These are phyloP conservation scores for Papilio glaucus DNA, from an alignment of 1,140 invertebrate species.

Conservation along the genomic window DNA sequence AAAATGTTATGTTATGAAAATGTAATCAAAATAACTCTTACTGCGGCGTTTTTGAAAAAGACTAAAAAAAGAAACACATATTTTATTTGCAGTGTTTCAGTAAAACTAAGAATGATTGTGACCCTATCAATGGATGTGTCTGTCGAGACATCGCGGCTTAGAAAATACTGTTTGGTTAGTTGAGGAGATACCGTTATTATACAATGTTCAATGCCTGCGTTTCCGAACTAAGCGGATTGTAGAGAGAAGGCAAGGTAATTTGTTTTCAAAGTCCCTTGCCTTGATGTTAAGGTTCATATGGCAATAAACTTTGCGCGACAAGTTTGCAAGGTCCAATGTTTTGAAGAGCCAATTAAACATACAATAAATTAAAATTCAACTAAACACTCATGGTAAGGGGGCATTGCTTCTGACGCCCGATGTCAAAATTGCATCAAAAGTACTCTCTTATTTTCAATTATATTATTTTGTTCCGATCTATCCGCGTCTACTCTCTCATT, in stretches of 20 bases:
- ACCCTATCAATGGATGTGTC: conserved; percentile 21
- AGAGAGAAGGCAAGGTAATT: background rate
- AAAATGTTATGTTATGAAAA: too few relatives aligned
- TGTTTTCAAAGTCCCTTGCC: background rate
- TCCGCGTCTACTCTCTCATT: too few relatives aligned
- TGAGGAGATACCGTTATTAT: conserved; percentile 35
- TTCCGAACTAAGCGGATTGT: conserved; percentile 15
- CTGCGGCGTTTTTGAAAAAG: too few relatives aligned
- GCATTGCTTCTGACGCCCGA: too few relatives aligned
- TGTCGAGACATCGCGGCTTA: conserved; percentile 37
- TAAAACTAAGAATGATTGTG: conserved; percentile 1
- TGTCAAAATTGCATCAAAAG: too few relatives aligned
- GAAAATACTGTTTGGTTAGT: conserved; percentile 38
- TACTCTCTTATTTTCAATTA: too few relatives aligned
- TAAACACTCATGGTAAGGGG: too few relatives aligned
- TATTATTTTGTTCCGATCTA: too few relatives aligned
- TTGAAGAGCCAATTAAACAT: background rate
- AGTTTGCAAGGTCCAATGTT: background rate
- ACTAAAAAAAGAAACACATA: background rate
- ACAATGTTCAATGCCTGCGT: conserved; percentile 35
- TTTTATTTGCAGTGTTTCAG: background rate
- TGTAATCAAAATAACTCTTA: too few relatives aligned
- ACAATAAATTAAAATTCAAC: too few relatives aligned
- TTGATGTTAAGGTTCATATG: background rate
- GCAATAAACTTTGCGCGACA: background rate